Evolutionary conservation across 2,797 vertebrate species (phyloP).

Genomic region (Paramormyrops hopkinsi): DNA sequence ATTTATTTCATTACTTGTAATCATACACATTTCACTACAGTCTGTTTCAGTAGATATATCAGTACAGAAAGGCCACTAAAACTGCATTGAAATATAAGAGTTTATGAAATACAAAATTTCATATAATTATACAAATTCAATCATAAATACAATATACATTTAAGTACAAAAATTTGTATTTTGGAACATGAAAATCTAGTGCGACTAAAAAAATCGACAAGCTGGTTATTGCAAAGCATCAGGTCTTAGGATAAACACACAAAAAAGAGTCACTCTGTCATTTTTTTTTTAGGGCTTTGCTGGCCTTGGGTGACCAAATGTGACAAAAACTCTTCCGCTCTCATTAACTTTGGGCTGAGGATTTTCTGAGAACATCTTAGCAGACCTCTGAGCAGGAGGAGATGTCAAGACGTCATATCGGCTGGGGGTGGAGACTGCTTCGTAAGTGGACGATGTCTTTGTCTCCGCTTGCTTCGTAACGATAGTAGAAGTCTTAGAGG

Average conservation of each 20-base stretch:
- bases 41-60: background rate
- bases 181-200: slow-evolving; percentile 36
- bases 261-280: background rate
- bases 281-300: slow-evolving; percentile 7
- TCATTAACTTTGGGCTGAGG: slow-evolving; percentile 53
- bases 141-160: slow-evolving; percentile 45
- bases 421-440: slow-evolving; percentile 49
- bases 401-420: slow-evolving; percentile 55
- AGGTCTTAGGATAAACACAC: background rate
- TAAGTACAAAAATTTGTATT: slow-evolving; percentile 46
- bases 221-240: slow-evolving; percentile 24
- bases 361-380: slow-evolving; percentile 49
- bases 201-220: slow-evolving; percentile 28
- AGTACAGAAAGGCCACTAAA: background rate
- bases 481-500: slow-evolving; percentile 64
- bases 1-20: slow-evolving; percentile 22
- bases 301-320: slow-evolving; percentile 53
- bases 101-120: slow-evolving; percentile 49
- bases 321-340: slow-evolving; percentile 58
- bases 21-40: slow-evolving; percentile 2
- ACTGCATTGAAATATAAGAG: slow-evolving; percentile 28
- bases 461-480: slow-evolving; percentile 68
- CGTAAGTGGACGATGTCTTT: slow-evolving; percentile 41
- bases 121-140: slow-evolving; percentile 36
- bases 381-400: slow-evolving; percentile 54